Base-by-base conservation (phyloP, 1,140 invertebrate genomes). In the Anastrepha ludens region DNA sequence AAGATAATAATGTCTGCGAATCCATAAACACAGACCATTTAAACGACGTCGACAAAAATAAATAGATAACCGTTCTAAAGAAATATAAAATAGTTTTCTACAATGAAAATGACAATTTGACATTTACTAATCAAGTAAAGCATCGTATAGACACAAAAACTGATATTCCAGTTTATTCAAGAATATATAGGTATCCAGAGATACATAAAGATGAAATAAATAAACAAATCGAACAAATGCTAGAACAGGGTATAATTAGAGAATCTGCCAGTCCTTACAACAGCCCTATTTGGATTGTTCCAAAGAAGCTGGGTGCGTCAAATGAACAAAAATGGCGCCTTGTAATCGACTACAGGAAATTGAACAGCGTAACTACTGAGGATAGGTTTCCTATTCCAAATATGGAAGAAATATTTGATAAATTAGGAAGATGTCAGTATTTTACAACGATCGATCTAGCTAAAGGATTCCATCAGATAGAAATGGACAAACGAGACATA, bases 101-200 rank as follows among this genome's bases (percentile, higher is more conserved):
- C 15, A 67, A 67, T 9, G 65, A 67, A 11, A 29, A 39, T 29
- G 74, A 81, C 8, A 81, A 81, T 81, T 81, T 81, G 47, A 29
- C 74, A 39, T 81, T 81, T 81, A 81, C 41, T 20, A 81, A 17
- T 17, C 6, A 81, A 81, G 17, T 50, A 20, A 81, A 44, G 39
- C 74, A 81, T 17, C n/a, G 41, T 7, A 81, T 81, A 81, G 17
- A 8, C 6, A 81, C 74, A 13, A 41, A 81, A 81, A 81, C 1
- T 7, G 41, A 81, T 50, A 44, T 44, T 39, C 74, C 74, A 39
- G 17, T 81, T 8, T 81, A 39, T 17, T 9, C 17, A 6, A 29
- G 39, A 44, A 6, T 50, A 8, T 81, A 44, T 17, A 81, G 74
- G 8, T 81, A 44, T 81, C 74, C 64, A 8, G 15, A 8, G 8